Conservation (phyloP, 2,888 invertebrate genomes). For the Axea sp. region DNA sequence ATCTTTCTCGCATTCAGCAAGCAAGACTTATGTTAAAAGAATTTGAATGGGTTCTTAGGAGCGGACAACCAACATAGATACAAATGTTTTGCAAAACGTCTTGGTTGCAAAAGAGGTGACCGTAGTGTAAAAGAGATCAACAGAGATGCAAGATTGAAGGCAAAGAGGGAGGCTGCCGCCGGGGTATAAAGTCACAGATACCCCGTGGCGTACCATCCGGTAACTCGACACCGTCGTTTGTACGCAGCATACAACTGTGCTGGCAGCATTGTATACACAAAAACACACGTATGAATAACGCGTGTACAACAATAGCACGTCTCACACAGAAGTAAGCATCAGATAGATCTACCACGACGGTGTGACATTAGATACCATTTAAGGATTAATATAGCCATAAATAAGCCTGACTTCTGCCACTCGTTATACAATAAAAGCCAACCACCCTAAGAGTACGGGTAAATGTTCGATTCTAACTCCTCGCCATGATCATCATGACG, state of each 20-base stretch:
- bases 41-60: constrained; percentile 42
- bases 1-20: constrained; percentile 35
- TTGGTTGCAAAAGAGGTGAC: constrained; percentile 71
- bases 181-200: constrained; percentile 78
- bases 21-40: constrained; percentile 47
- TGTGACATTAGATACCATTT: constrained; percentile 79
- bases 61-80: constrained; percentile 66
- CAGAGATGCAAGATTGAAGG: constrained; percentile 56
- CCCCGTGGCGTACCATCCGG: constrained; percentile 79
- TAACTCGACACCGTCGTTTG: constrained; percentile 80
- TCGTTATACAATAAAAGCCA: constrained; percentile 65
- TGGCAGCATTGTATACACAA: constrained; percentile 69
- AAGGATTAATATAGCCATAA: constrained; percentile 80
- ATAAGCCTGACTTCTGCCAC: constrained; percentile 73
- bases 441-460: constrained; percentile 35
- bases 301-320: constrained; percentile 76
- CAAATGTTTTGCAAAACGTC: constrained; percentile 77
- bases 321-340: constrained; percentile 73
- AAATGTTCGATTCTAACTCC: constrained; percentile 30
- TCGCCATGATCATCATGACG: constrained; percentile 29
- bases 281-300: constrained; percentile 78
- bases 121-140: constrained; percentile 41
- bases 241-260: constrained; percentile 70
- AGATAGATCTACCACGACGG: constrained; percentile 74
- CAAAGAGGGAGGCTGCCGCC: constrained; percentile 70